These are phyloP conservation scores for Chondrosia reniformis DNA, from an alignment of 37 sponge, comb jelly and placozoan genomes.

Conservation along the genomic window DNA sequence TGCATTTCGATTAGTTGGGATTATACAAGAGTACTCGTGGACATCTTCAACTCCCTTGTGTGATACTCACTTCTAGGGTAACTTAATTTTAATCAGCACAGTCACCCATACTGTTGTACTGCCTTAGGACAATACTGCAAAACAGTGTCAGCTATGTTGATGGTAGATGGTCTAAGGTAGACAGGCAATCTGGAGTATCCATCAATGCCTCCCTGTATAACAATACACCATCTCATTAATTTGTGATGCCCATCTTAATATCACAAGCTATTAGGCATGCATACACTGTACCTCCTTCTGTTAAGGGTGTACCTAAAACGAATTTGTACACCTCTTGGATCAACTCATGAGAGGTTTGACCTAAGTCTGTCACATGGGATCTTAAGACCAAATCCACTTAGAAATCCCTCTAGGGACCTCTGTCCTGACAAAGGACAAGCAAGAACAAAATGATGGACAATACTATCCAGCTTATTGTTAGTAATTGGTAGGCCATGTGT, in stretches of 20 bases:
- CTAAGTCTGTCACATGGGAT: constrained; percentile 12
- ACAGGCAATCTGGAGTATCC: constrained; percentile 53
- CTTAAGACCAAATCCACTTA: constrained; percentile 6
- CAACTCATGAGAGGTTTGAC: constrained; percentile 1
- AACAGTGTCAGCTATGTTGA: constrained; percentile 35
- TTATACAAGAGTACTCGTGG: no score
- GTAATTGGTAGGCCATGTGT: no score
- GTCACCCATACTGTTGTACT: constrained; percentile 29
- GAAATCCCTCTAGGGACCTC: constrained; percentile 20
- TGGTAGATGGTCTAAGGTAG: constrained; percentile 31
- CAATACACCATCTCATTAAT: constrained; percentile 44
- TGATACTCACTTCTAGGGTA: no score
- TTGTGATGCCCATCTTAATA: constrained; percentile 29
- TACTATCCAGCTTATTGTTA: constrained; percentile 26
- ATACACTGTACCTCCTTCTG: constrained; percentile 17
- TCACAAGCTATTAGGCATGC: constrained; percentile 32
- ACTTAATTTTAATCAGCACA: no score
- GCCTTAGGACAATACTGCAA: constrained; percentile 27
- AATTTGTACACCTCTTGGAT: constrained; percentile 29
- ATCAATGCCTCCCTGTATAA: constrained; percentile 57
- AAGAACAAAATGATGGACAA: constrained; percentile 18
- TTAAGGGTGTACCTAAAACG: constrained; percentile 16
- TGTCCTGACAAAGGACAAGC: constrained; percentile 10
- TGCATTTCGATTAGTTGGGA: no score
- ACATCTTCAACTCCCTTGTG: no score